A percentile compares a stretch with the other conserved stretches of the same genome.
These are phyloP conservation scores for Apodemus agrarius DNA, from an alignment of 2,797 vertebrate species.

Conservation along the genomic window DNA sequence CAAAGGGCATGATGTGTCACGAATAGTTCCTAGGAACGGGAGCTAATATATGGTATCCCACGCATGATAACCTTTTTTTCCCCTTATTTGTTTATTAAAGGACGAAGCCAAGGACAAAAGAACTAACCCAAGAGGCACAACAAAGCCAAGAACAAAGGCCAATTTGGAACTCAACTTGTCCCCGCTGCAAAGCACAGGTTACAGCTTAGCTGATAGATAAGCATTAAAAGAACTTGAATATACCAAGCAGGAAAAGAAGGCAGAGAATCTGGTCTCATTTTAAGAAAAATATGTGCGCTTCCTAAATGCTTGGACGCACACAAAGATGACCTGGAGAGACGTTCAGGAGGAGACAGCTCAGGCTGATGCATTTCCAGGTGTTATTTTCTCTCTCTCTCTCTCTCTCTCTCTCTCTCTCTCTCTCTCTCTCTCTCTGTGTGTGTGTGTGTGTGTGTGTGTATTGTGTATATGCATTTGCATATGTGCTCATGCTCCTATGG, in stretches of 20 bases:
- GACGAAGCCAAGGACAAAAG: not conserved
- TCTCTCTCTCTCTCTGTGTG: not conserved
- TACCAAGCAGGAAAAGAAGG: not conserved
- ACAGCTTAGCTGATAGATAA: not conserved
- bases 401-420: no score
- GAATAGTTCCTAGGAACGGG: not conserved
- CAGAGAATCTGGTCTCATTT: not conserved
- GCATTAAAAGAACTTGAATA: slow-evolving; percentile 10
- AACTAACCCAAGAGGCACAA: not conserved
- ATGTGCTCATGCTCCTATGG: no score
- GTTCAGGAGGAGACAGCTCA: not conserved
- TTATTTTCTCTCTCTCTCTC: no score
- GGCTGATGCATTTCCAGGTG: not conserved
- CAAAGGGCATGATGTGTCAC: slow-evolving; percentile 2
- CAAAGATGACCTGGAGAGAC: not conserved
- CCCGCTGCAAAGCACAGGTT: not conserved
- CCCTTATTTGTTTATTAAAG: not conserved
- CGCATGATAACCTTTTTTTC: not conserved
- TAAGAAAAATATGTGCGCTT: not conserved
- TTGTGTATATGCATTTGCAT: not conserved
- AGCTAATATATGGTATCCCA: not conserved
- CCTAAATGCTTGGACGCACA: not conserved
- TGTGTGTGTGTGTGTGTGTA: not conserved
- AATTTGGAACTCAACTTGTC: not conserved
- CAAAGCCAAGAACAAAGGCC: no score